phyloP scores from a whole-genome alignment of 2,113 vertebrate genomes.

The Dendropsophus ebraccatus region DNA sequence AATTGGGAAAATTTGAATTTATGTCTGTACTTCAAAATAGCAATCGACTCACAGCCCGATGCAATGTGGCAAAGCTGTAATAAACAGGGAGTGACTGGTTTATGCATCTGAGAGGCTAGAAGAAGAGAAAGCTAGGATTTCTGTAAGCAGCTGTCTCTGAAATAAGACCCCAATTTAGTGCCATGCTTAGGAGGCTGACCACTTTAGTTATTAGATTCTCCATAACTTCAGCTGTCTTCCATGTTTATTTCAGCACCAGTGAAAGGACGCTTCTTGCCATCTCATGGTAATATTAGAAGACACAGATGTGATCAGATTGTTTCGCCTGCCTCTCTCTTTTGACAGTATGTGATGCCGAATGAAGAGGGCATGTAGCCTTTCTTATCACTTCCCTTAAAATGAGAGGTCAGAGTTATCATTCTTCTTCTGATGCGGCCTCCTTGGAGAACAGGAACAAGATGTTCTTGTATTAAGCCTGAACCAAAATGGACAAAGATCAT shows the following conservation, averaged over 20 bases:
- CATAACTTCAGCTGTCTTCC: conserved; percentile 20
- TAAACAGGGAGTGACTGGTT: background rate
- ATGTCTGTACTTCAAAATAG: background rate
- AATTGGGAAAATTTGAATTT: background rate
- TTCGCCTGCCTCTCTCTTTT: background rate
- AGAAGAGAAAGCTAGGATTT: background rate
- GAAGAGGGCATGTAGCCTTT: background rate
- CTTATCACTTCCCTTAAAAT: background rate
- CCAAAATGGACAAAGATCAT: background rate
- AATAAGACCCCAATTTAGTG: conserved; percentile 21
- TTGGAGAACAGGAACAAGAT: background rate
- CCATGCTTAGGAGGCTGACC: background rate
- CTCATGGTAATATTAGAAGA: conserved; percentile 14
- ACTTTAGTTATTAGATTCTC: conserved; percentile 4
- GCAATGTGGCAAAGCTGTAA: background rate
- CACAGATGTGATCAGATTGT: conserved; percentile 1
- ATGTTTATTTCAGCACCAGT: background rate
- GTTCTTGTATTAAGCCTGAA: background rate
- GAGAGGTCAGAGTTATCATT: background rate
- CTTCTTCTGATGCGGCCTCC: background rate
- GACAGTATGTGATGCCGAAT: background rate
- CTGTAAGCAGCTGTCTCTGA: conserved; percentile 1
- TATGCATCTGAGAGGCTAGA: background rate
- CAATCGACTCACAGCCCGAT: background rate
- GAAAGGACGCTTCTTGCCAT: conserved; percentile 3